These are phyloP conservation scores for Celastrina argiolus DNA, from an alignment of 2,888 invertebrate species.

Conservation along the genomic window DNA sequence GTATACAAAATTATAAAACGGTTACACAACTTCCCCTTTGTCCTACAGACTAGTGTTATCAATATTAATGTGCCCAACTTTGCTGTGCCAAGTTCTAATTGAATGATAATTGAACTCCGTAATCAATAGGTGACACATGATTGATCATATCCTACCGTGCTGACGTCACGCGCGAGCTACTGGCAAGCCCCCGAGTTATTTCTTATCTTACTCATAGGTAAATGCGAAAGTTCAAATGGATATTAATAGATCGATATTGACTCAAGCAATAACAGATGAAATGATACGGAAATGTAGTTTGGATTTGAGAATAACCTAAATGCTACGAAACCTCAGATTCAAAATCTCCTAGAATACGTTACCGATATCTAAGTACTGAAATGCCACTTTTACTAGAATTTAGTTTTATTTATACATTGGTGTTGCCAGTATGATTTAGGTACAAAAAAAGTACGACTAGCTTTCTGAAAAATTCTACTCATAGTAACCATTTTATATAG, in stretches of 20 bases:
- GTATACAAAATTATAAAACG: background rate
- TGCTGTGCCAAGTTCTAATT: constrained; percentile 30
- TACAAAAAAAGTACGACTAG: too few species aligned
- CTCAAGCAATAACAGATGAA: too few species aligned
- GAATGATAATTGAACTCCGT: constrained; percentile 38
- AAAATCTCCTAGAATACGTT: too few species aligned
- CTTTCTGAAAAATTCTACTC: too few species aligned
- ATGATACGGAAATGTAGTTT: too few species aligned
- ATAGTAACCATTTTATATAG: too few species aligned
- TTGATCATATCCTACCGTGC: constrained; percentile 51
- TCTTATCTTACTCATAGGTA: background rate
- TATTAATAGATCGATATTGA: background rate
- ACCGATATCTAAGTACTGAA: too few species aligned
- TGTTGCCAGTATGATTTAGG: too few species aligned
- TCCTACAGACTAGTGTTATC: background rate
- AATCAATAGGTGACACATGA: constrained; percentile 45
- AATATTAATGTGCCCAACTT: constrained; percentile 16
- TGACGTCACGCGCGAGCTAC: background rate
- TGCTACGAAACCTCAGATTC: too few species aligned
- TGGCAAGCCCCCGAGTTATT: background rate
- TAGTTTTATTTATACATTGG: too few species aligned
- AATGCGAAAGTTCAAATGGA: background rate
- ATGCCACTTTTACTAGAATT: too few species aligned
- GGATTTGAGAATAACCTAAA: too few species aligned
- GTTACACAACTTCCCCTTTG: background rate